Percentiles rank a stretch among this genome's conserved stretches.
phyloP scores from a whole-genome alignment of 2,888 invertebrate genomes.

The Callyntrura guangdongensis region DNA sequence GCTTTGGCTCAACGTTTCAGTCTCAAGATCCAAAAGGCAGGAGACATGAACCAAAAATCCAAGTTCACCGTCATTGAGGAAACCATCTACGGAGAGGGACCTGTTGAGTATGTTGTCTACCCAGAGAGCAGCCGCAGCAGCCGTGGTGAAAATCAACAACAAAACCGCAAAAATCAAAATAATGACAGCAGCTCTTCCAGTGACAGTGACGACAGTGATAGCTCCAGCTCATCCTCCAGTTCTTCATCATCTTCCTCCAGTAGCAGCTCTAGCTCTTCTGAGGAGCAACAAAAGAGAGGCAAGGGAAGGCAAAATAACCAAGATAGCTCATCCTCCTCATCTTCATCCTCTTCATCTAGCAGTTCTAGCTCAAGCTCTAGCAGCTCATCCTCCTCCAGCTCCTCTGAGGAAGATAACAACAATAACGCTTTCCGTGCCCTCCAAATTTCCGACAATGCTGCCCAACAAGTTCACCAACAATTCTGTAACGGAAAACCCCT shows the following conservation, averaged over 20 bases:
- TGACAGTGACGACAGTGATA: too few species aligned
- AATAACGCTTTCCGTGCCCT: constrained; percentile 63
- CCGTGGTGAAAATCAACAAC: constrained; percentile 12
- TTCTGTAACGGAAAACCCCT: constrained; percentile 64
- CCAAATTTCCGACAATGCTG: constrained; percentile 58
- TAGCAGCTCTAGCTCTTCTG: constrained; percentile 26
- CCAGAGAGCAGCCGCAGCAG: constrained; percentile 29
- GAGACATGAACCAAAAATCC: constrained; percentile 40
- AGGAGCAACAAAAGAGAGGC: not conserved
- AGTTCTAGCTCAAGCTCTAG: constrained; percentile 1
- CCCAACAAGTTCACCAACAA: constrained; percentile 58
- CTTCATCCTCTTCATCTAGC: constrained; percentile 33
- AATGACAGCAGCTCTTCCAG: constrained; percentile 36
- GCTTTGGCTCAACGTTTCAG: constrained; percentile 70
- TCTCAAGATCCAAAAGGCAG: constrained; percentile 54
- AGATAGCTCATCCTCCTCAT: not conserved
- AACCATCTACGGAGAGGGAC: constrained; percentile 66
- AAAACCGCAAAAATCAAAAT: not conserved
- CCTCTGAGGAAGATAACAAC: constrained; percentile 33
- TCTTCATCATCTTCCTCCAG: constrained; percentile 29
- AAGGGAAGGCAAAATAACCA: constrained; percentile 1
- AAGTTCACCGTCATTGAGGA: constrained; percentile 60
- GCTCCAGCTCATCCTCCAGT: constrained; percentile 11
- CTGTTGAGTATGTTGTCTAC: constrained; percentile 62
- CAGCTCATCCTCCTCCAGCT: constrained; percentile 47